A percentile compares a stretch with the other conserved stretches of the same genome.
Conservation (phyloP, 2,113 vertebrate species). For the Gambusia holbrooki region DNA sequence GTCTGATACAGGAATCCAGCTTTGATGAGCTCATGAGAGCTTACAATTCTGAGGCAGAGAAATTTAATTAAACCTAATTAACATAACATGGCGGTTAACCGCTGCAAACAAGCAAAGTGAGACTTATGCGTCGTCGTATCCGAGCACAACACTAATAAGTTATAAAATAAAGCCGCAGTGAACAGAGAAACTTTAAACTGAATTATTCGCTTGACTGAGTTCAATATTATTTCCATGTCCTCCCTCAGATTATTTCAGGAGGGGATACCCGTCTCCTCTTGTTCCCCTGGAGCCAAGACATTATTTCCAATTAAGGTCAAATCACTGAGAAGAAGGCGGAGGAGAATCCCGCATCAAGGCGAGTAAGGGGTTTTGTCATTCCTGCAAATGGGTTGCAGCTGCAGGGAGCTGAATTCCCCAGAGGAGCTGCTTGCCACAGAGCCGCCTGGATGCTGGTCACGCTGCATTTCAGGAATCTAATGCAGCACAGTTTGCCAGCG, state of each 20-base stretch:
- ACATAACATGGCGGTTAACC: neutral
- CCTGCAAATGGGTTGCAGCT: slow-evolving; percentile 58
- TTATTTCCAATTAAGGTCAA: slow-evolving; percentile 64
- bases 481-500: slow-evolving; percentile 49
- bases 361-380: slow-evolving; percentile 57
- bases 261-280: slow-evolving; percentile 46
- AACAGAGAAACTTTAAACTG: slow-evolving; percentile 35
- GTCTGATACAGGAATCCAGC: slow-evolving; percentile 36
- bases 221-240: slow-evolving; percentile 56
- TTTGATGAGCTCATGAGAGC: slow-evolving; percentile 5
- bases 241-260: slow-evolving; percentile 59
- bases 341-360: slow-evolving; percentile 45
- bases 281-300: slow-evolving; percentile 54
- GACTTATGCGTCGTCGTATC: neutral
- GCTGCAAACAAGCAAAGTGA: neutral
- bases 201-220: slow-evolving; percentile 53
- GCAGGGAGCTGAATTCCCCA: slow-evolving; percentile 27
- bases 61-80: slow-evolving; percentile 3
- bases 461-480: slow-evolving; percentile 38
- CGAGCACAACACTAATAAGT: neutral
- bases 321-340: slow-evolving; percentile 17
- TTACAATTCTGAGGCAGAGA: neutral
- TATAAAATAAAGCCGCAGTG: slow-evolving; percentile 1
- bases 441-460: slow-evolving; percentile 29
- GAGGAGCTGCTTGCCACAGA: neutral